Evolutionary conservation across 2,888 invertebrate genomes (phyloP), one percentile per base, ranked within the genome.

Genomic region (Hydropsyche betteni): DNA sequence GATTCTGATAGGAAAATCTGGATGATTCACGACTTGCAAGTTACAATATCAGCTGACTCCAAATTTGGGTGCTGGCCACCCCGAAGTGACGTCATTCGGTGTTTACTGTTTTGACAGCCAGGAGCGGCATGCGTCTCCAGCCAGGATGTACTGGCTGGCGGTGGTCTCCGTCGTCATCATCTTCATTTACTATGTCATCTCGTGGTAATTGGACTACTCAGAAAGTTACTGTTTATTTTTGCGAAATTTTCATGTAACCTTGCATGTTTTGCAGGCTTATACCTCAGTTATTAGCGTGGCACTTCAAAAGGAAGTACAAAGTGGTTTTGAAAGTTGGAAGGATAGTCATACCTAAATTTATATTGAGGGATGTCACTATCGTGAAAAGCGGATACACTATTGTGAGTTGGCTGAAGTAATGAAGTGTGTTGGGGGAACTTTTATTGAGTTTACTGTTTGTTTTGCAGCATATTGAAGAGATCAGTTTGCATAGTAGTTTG

Each of bases 401-500:
- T 81, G 93, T 93, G 88, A 90, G 90, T 87, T 79, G 77, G 44
- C 53, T 44, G 12, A 24, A 24, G 24, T 24, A 24, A 14, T 55
- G 61, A 12, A 64, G 33, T n/a, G 34, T 73, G 55, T 70, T 24
- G 24, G 24, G 24, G 24, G 1, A 24, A 24, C 24, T 24, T 24
- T 24, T 24, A 2, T 10, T 68, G 14, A 50, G 38, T 38, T 68
- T 61, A 33, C 34, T 50, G 5, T 64, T 6, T 44, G 14, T 80
- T 76, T 86, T 86, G 36, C 83, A 96, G 95, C 92, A 94, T 84
- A 92, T 96, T 77, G 93, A 95, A 82, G 94, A 95, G 84, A 90
- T 96, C 80, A 92, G 94, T 79, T 89, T 96, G 80, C 91, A 93
- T 74, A 96, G 95, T 83, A 96, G 95, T 85, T 92, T 95, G 82